These are phyloP conservation scores for Girardinichthys multiradiatus DNA, from an alignment of 2,113 vertebrate species.

Conservation along the genomic window DNA sequence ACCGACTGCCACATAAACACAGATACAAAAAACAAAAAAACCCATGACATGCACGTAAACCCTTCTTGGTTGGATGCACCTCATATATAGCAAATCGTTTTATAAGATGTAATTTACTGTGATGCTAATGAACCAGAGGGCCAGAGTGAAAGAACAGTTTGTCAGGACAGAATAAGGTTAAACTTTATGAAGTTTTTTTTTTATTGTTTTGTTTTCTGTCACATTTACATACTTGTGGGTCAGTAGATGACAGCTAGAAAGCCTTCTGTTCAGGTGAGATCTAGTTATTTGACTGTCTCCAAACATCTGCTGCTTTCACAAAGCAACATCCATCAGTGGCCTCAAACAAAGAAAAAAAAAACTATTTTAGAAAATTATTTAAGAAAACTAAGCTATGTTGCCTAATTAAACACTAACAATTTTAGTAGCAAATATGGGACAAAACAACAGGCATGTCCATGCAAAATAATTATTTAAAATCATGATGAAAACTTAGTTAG, in stretches of 20 bases:
- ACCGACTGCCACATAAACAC: conserved; percentile 31
- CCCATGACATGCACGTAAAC: conserved; percentile 30
- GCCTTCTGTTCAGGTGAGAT: background rate
- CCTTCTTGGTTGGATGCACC: conserved; percentile 9
- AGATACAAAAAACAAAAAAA: conserved; percentile 13
- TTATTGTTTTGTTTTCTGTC: too few relatives aligned
- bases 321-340: too few relatives aligned
- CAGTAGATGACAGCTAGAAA: too few relatives aligned
- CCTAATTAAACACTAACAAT: too few relatives aligned
- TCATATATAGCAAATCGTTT: conserved; percentile 12
- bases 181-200: background rate
- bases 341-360: too few relatives aligned
- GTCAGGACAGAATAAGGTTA: conserved; percentile 2
- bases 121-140: conserved; percentile 9
- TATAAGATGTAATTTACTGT: conserved; percentile 8
- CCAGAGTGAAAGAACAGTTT: background rate
- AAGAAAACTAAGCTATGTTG: too few relatives aligned
- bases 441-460: too few relatives aligned
- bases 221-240: too few relatives aligned
- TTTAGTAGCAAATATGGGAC: too few relatives aligned
- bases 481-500: too few relatives aligned
- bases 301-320: background rate
- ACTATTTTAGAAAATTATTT: too few relatives aligned
- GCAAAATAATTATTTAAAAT: too few relatives aligned
- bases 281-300: background rate